Conservation (phyloP, 35 echinoderm and acorn worm species). For the Acanthaster planci region DNA sequence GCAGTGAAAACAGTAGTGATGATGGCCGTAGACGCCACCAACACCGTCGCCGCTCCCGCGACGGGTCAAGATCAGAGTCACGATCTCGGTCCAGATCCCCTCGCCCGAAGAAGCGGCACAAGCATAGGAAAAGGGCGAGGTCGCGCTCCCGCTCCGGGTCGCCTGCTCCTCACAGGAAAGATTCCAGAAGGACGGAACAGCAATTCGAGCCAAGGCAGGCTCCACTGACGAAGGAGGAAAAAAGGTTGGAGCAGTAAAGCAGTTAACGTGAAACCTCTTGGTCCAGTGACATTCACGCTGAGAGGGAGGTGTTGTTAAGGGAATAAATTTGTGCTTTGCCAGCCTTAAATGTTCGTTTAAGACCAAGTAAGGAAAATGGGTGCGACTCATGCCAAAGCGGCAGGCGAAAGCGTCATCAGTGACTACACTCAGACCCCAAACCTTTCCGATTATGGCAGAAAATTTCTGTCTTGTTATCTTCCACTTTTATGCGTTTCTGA, state of each 20-base stretch:
- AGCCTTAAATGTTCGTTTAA: too few species aligned
- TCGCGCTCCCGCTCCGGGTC: constrained; percentile 39
- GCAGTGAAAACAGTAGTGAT: constrained; percentile 31
- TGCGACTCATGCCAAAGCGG: too few species aligned
- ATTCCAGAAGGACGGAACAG: neutral
- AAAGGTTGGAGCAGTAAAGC: constrained; percentile 21
- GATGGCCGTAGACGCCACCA: neutral
- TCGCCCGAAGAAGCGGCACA: constrained; percentile 10
- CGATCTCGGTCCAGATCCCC: constrained; percentile 13
- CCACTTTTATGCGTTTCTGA: too few species aligned
- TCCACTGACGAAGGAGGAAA: constrained; percentile 22
- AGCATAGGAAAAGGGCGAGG: constrained; percentile 22
- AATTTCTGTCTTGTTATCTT: too few species aligned
- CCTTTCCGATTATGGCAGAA: too few species aligned
- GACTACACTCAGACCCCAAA: too few species aligned
- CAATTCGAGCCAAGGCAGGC: neutral
- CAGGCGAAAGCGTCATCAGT: too few species aligned
- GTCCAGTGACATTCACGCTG: too few species aligned
- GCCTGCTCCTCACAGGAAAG: neutral
- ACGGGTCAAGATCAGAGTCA: constrained; percentile 1
- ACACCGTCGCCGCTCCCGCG: neutral
- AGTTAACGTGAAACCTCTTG: neutral
- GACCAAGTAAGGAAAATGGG: too few species aligned
- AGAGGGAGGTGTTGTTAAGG: too few species aligned
- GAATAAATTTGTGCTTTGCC: too few species aligned